Percentiles rank a stretch among this genome's conserved stretches.
Conservation (phyloP, 2,797 vertebrate genomes). For the Tragopan temminckii region DNA sequence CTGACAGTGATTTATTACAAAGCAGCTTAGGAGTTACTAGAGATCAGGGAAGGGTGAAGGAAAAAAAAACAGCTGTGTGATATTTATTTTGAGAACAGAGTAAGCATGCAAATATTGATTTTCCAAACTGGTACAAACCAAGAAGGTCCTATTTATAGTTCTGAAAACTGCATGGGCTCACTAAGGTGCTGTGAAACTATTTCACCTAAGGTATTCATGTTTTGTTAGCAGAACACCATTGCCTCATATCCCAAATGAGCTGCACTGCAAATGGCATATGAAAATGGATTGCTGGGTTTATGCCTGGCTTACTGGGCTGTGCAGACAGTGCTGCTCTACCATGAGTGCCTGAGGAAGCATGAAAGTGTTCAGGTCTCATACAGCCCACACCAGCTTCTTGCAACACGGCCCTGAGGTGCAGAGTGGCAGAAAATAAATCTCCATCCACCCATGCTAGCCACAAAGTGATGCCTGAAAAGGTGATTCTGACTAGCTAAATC, state of each 20-base stretch:
- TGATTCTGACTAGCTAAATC: background rate
- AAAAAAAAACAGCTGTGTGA: background rate
- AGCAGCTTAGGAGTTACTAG: background rate
- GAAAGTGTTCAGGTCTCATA: background rate
- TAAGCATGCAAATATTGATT: background rate
- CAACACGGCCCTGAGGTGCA: background rate
- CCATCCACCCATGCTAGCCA: background rate
- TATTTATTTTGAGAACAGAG: conserved; percentile 32
- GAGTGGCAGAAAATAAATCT: background rate
- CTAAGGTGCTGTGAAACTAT: background rate
- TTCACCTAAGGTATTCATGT: background rate
- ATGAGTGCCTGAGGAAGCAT: background rate
- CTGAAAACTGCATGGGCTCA: background rate
- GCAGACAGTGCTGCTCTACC: background rate
- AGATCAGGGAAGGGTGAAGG: background rate
- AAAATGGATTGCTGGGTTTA: background rate
- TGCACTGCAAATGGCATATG: background rate
- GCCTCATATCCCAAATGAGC: background rate
- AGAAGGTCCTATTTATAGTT: background rate
- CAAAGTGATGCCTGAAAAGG: too few species aligned
- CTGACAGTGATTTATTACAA: background rate
- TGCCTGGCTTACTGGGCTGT: background rate
- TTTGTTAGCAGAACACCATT: background rate
- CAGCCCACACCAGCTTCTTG: fast-evolving
- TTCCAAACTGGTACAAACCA: conserved; percentile 14